Percentiles rank a stretch among this genome's conserved stretches.
Evolutionary conservation across 1,140 invertebrate species (phyloP).

Genomic region (Pseudomyrmex concolor): DNA sequence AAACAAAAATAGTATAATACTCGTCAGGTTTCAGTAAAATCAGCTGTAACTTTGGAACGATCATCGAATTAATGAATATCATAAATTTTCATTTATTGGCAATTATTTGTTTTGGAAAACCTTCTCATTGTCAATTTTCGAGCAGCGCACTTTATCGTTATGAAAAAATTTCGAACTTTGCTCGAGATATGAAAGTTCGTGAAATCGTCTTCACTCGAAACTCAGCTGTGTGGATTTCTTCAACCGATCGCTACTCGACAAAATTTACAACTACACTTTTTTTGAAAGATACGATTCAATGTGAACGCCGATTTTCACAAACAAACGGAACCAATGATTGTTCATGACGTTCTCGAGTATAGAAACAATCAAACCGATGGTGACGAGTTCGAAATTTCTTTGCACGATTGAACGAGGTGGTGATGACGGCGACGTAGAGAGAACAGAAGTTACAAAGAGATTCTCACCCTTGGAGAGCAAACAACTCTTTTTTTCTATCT

Average conservation of each 20-base stretch:
- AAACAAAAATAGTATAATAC: neutral
- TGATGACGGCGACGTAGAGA: neutral
- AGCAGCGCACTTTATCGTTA: neutral
- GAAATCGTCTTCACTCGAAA: neutral
- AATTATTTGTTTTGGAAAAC: neutral
- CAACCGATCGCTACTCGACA: neutral
- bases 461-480: slow-evolving; percentile 71
- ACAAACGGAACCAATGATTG: neutral
- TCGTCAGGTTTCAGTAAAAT: neutral
- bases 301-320: neutral
- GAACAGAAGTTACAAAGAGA: slow-evolving; percentile 38
- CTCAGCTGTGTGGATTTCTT: too few species aligned
- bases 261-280: neutral
- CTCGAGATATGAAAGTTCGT: neutral
- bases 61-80: neutral
- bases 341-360: neutral
- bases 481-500: slow-evolving; percentile 39
- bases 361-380: too few species aligned
- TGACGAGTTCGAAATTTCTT: too few species aligned
- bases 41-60: neutral
- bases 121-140: neutral
- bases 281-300: slow-evolving; percentile 11
- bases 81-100: neutral
- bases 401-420: neutral
- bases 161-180: neutral